Evolutionary conservation across 2,113 vertebrate genomes (phyloP), one percentile per base, ranked within the genome.

Genomic region (Petrocephalus microphthalmus): DNA sequence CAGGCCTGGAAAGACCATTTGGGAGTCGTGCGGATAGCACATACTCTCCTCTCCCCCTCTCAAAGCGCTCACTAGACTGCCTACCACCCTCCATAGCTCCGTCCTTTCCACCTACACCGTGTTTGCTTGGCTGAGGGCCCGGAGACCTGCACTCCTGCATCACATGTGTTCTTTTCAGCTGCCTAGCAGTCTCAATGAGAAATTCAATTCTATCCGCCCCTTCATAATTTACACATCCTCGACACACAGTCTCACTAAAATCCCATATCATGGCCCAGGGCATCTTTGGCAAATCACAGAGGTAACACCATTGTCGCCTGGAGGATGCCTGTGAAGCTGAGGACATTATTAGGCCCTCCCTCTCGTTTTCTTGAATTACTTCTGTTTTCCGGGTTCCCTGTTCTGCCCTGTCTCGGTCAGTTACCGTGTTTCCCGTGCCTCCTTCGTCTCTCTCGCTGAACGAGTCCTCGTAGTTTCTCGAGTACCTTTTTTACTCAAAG

Each of bases 261-360:
- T 97, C 97, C 97, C 97, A 97, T 87, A 97, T 96, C 94, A 98
- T 97, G 3, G 97, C 97, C 97, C 97, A 98, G 0, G 97, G 97
- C 96, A 97, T 97, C 94, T 97, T 97, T 1, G 97, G 97, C 94
- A 98, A 92, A 93, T 98, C 97, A 93, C 97, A 98, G 87, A 98
- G 94, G 94, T 97, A 97, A 91, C 97, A 98, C 97, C 97, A 97
- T 91, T 97, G 97, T 91, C 97, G 96, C 92, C 96, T 94, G 91
- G 97, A 97, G 89, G 96, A 96, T 87, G 96, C 95, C 94, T 96
- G 95, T 84, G 95, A 95, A 45, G 96, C 96, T 71, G 96, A 93
- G 90, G 94, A 95, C 95, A 97, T 96, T 92, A 93, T 93, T 93
- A 93, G 94, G 95, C 89, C 91, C 90, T 90, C 90, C 88, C 89